A percentile compares a stretch with the other conserved stretches of the same genome.
Evolutionary conservation across 2,797 vertebrate genomes (phyloP).

Genomic region (Chrosomus eos): DNA sequence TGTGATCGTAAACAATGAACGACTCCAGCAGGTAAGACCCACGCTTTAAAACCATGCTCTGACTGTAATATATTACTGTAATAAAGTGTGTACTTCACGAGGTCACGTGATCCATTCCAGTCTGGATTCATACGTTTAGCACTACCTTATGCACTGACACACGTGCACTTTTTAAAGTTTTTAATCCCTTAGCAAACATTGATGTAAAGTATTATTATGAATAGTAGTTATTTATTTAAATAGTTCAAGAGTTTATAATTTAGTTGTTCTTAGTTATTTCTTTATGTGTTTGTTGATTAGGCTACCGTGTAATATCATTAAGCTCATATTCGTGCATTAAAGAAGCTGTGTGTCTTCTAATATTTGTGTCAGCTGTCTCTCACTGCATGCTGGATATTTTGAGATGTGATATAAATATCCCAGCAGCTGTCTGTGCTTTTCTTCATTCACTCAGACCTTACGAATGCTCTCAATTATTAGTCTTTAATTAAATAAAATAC

Average conservation of each 20-base stretch:
- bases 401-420: constrained; percentile 30
- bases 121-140: background rate
- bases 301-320: background rate
- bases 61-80: too few species aligned
- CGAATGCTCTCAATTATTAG: background rate
- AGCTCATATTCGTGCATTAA: background rate
- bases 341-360: background rate
- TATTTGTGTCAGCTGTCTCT: background rate
- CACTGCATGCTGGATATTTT: background rate
- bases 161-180: background rate
- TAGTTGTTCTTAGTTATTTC: background rate
- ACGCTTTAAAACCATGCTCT: background rate
- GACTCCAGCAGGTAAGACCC: background rate
- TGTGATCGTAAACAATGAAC: background rate
- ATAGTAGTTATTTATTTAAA: background rate
- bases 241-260: background rate
- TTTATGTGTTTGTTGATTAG: background rate
- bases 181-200: background rate
- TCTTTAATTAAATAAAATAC: background rate
- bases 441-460: background rate
- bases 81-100: background rate
- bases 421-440: constrained; percentile 29
- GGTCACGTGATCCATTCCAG: background rate
- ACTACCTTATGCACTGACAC: background rate
- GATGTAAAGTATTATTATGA: background rate